Evolutionary conservation across 2,888 invertebrate genomes (phyloP).

Genomic region (Coleophora flavipennella): DNA sequence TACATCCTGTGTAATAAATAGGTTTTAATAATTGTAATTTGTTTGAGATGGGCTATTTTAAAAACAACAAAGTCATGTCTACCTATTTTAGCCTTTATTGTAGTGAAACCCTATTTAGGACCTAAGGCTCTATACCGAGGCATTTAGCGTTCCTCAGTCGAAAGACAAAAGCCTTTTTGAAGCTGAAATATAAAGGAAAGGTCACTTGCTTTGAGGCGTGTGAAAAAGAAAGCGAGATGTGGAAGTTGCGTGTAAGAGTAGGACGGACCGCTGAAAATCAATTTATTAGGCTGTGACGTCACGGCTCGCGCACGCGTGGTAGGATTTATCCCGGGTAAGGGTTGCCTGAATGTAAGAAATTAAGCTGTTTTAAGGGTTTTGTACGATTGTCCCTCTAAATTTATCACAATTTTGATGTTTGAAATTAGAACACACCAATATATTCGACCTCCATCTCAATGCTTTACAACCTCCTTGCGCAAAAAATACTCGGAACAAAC

Average conservation of each 20-base stretch:
- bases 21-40: too few relatives aligned
- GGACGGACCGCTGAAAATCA: slow-evolving; percentile 64
- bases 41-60: too few relatives aligned
- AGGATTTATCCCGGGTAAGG: slow-evolving; percentile 47
- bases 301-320: slow-evolving; percentile 58
- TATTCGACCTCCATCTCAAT: too few relatives aligned
- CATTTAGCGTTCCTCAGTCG: slow-evolving; percentile 25
- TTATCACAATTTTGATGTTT: too few relatives aligned
- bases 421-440: too few relatives aligned
- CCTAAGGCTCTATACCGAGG: slow-evolving; percentile 39
- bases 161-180: slow-evolving; percentile 57
- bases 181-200: slow-evolving; percentile 64
- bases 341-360: slow-evolving; percentile 35
- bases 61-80: too few relatives aligned
- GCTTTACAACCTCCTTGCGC: too few relatives aligned
- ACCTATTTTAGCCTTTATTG: too few relatives aligned
- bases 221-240: slow-evolving; percentile 35
- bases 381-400: neutral
- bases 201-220: slow-evolving; percentile 56
- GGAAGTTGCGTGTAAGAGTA: slow-evolving; percentile 18
- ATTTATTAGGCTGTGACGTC: slow-evolving; percentile 73
- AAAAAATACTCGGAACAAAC: too few relatives aligned
- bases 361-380: slow-evolving; percentile 14
- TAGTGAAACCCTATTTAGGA: neutral
- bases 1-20: too few relatives aligned